Percentiles rank a stretch among this genome's conserved stretches.
Conservation (phyloP, 2,797 vertebrate genomes). For the Chaetophractus vellerosus region DNA sequence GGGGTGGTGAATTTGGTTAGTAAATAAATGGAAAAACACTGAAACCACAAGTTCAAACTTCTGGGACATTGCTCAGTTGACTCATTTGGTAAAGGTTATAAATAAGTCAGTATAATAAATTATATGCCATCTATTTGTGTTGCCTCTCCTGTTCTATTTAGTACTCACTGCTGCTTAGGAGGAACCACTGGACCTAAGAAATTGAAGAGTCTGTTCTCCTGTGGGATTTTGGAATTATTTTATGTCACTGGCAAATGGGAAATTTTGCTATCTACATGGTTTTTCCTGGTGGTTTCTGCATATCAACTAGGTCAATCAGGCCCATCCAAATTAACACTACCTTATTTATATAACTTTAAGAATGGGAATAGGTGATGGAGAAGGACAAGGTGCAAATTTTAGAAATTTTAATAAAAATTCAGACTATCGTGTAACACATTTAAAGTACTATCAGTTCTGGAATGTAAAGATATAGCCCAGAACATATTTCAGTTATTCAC, state of each 20-base stretch:
- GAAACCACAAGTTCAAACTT: not conserved
- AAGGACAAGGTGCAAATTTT: not conserved
- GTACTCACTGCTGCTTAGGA: not conserved
- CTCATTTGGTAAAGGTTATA: not conserved
- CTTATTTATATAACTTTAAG: not conserved
- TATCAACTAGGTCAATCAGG: not conserved
- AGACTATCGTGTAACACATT: not conserved
- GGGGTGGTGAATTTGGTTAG: not conserved
- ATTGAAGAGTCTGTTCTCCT: not conserved
- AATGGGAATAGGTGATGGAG: not conserved
- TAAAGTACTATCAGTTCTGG: not conserved
- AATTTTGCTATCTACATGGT: not conserved
- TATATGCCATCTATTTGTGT: not conserved
- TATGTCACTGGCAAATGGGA: not conserved
- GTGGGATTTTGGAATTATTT: not conserved
- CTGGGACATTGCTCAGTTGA: not conserved
- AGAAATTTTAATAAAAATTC: not conserved
- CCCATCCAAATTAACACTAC: not conserved
- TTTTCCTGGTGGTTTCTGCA: not conserved
- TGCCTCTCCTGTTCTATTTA: not conserved
- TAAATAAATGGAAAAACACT: constrained; percentile 27
- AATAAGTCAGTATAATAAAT: not conserved
- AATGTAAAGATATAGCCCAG: not conserved
- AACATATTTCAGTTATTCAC: not conserved
- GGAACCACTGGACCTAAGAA: not conserved